Conservation (phyloP, 30 jellyfish, hydroid and myxozoan species). For the Cassiopea xamachana region DNA sequence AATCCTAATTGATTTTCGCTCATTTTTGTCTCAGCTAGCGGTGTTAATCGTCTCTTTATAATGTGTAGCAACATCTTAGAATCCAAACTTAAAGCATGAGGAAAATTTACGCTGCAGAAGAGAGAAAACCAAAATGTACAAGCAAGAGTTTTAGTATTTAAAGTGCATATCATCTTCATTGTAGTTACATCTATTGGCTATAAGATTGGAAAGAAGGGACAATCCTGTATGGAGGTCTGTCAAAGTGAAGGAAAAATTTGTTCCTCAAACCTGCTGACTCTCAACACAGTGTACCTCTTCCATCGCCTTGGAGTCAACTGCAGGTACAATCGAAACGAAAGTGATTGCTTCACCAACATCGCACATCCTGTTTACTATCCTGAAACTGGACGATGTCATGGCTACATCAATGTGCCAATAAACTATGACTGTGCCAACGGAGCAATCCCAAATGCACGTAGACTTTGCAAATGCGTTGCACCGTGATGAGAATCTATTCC, state of each 20-base stretch:
- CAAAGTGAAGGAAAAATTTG: constrained; percentile 12
- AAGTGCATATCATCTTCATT: not conserved
- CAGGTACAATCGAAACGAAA: constrained; percentile 3
- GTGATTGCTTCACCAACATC: constrained; percentile 9
- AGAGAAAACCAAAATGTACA: too few relatives aligned
- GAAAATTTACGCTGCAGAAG: too few relatives aligned
- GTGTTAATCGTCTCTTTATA: too few relatives aligned
- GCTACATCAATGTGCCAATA: constrained; percentile 35
- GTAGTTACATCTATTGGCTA: not conserved
- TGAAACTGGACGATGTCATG: constrained; percentile 9
- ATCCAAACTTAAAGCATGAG: too few relatives aligned
- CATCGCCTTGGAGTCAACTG: constrained; percentile 44
- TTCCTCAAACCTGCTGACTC: constrained; percentile 12
- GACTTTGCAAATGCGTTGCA: constrained; percentile 43
- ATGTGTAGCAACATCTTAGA: too few relatives aligned
- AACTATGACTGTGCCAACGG: constrained; percentile 48
- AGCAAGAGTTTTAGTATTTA: too few relatives aligned
- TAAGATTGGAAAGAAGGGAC: constrained; percentile 23
- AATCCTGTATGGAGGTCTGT: constrained; percentile 39
- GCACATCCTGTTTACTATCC: constrained; percentile 26
- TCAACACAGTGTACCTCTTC: constrained; percentile 28
- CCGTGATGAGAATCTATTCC: not conserved
- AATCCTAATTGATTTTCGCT: too few relatives aligned
- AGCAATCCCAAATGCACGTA: not conserved
- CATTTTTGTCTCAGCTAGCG: too few relatives aligned